Evolutionary conservation across 2,888 invertebrate species (phyloP).

Genomic region (Trichacis sp.): DNA sequence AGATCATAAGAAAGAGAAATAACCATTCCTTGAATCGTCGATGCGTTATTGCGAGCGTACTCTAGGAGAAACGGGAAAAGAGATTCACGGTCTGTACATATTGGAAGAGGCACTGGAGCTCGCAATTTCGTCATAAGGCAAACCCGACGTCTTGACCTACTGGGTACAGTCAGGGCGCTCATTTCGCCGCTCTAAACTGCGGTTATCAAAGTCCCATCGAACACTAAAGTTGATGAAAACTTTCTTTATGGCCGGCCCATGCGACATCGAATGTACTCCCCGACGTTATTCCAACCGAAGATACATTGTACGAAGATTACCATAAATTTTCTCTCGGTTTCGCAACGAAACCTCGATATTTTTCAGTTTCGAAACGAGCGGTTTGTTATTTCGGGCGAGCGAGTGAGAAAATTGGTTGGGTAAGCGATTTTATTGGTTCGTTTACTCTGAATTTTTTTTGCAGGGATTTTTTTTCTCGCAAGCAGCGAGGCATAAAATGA

Average conservation of each 20-base stretch:
- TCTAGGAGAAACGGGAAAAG: not conserved
- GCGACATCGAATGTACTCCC: not conserved
- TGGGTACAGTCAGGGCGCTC: too few species aligned
- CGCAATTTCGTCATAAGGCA: slow-evolving; percentile 2
- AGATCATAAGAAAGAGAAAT: not conserved
- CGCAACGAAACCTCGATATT: slow-evolving; percentile 1
- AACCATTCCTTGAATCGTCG: not conserved
- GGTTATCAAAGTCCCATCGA: slow-evolving; percentile 1
- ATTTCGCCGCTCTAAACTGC: not conserved
- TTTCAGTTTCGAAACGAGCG: not conserved
- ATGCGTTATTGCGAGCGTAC: not conserved
- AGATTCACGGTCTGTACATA: not conserved
- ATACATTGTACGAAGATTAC: not conserved
- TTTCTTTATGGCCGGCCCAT: not conserved
- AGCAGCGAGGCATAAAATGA: slow-evolving; percentile 1
- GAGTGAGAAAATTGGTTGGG: too few species aligned
- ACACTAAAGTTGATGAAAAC: slow-evolving; percentile 2
- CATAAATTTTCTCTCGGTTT: slow-evolving; percentile 1
- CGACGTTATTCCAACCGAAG: not conserved
- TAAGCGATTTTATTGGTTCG: not conserved
- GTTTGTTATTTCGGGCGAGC: not conserved
- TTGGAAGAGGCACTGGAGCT: slow-evolving; percentile 1
- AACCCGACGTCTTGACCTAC: not conserved
- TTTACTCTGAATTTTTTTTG: not conserved
- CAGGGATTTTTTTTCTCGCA: not conserved